Conservation (phyloP, 2,113 vertebrate species). For the Anseranas semipalmata region DNA sequence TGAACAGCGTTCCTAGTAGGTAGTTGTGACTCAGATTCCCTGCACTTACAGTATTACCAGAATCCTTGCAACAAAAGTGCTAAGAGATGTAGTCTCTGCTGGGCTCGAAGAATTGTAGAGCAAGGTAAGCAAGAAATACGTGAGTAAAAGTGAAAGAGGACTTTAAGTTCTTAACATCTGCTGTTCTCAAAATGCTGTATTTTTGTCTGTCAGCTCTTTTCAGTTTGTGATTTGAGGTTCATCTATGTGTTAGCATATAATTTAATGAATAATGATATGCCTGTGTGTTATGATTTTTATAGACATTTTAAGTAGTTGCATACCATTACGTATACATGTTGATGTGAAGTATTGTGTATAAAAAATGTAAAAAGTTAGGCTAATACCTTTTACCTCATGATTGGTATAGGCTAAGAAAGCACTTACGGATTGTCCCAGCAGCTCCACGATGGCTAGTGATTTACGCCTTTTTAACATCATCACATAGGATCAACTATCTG, state of each 20-base stretch:
- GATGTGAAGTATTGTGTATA: neutral
- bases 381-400: neutral
- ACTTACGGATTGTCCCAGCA: neutral
- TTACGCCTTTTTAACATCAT: neutral
- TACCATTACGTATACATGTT: neutral
- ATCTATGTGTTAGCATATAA: neutral
- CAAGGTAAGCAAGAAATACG: slow-evolving; percentile 31
- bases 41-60: slow-evolving; percentile 59
- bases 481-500: neutral
- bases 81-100: slow-evolving; percentile 17
- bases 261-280: too few species aligned
- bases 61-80: slow-evolving; percentile 53
- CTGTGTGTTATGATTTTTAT: neutral
- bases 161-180: neutral
- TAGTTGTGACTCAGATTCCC: slow-evolving; percentile 21
- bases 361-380: neutral
- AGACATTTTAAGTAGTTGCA: neutral
- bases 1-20: neutral
- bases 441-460: neutral
- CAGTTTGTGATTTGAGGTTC: neutral
- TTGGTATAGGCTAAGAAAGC: neutral
- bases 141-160: neutral
- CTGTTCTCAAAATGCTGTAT: neutral
- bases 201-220: neutral
- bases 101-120: neutral